Evolutionary conservation across 2,797 vertebrate species (phyloP), one percentile per base, ranked within the genome.

Genomic region (Adrianichthys oophorus): DNA sequence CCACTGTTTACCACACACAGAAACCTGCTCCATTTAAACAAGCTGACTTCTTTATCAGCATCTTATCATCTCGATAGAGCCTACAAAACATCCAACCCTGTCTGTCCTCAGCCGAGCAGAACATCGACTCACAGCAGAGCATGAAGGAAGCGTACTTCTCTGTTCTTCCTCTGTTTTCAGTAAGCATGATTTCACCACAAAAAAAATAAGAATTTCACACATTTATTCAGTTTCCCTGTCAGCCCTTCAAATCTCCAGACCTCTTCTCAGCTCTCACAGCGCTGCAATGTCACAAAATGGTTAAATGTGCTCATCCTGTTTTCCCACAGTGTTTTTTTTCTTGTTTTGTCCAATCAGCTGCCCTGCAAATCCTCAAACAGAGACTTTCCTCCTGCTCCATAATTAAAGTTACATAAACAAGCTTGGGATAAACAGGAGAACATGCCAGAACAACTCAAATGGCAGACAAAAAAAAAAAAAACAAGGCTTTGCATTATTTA

Each of bases 381-480:
- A 49, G 12, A 37, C 1, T 3, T 23, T 40, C 29, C 7, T 37
- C 41, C 17, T 41, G 14, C 18, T 24, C 23, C 14, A 23, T 48
- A 16, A 47, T 21, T 60, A 42, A 32, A 68, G 23, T 17, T 55
- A 15, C 7, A 32, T 19, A 41, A 59, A 59, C 49, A 41, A 45
- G 16, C 18, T 26, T 17, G 24, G 55, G 26, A 50, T 14, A 7
- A 44, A 15, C 40, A 48, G n/a, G 24, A 37, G 15, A 37, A 18
- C 23, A 15, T 2, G 2, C 40, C 16, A 21, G 29, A 47, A 21
- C 32, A 4, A 0, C 16, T 18, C n/a, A 29, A n/a, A 7, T 4
- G 15, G 10, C 29, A 50, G 4, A 12, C 3, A 7, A 50, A 50
- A 32, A 37, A 24, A n/a, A n/a, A 18, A 18, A 19, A 13, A 6